Base-by-base conservation (phyloP, 2,113 vertebrate species). In the Pipa parva region DNA sequence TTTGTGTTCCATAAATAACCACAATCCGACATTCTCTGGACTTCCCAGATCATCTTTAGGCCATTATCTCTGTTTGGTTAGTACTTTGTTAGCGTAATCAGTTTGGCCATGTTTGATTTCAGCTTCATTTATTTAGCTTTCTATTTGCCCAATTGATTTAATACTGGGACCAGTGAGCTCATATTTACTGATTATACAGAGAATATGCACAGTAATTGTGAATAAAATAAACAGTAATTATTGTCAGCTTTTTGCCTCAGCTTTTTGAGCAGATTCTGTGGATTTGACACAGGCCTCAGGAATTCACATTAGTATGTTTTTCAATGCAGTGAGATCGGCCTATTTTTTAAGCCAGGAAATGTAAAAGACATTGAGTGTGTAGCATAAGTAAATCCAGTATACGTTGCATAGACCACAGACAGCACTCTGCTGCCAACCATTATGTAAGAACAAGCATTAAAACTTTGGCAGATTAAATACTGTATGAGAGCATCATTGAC, bases 111-210 rank as follows among this genome's bases (percentile, higher is more conserved):
- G 66, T 70, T 70, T 70, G 66, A 22, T 52, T 54, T 70, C 27
- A 25, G 51, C 58, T 54, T 60, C 57, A 54, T 70, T 70, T 70
- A 33, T 70, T 70, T 70, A 7, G 24, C 48, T 61, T 61, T 70
- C 33, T 70, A 15, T 49, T 29, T 42, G 58, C 60, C 61, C 48
- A 54, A 61, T 60, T 52, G 57, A 70, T 70, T 54, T 61, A 52
- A 52, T 61, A 24, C 48, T 45, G 21, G 65, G 57, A 42, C 46
- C 66, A 21, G 25, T 31, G 18, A 60, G 45, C 49, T 70, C 20
- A 24, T 61, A 42, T 70, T 70, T 70, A 61, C 24, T 45, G 57
- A 70, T 31, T 28, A 61, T 31, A 26, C 33, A 12, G 45, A 45
- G 48, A 61, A 46, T 45, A 61, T 58, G 59, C 48, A 54, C 36